Evolutionary conservation across 2,113 vertebrate species (phyloP), one percentile per base, ranked within the genome.

Genomic region (Onychorhynchus coronatus): DNA sequence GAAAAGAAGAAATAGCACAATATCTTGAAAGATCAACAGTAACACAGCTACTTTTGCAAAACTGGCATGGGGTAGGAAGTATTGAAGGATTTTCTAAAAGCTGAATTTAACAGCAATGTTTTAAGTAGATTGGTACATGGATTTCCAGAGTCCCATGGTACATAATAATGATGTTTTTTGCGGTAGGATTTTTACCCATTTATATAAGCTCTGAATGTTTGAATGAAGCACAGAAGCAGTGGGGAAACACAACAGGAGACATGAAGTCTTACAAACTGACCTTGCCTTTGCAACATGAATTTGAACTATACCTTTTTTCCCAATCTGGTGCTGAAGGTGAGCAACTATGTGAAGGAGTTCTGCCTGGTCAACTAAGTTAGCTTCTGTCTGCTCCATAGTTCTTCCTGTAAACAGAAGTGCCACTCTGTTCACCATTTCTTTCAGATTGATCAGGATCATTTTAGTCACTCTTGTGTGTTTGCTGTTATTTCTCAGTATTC

Each of bases 11-110:
- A 95, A 82, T 53, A 89, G 23, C 7, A 49, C 31, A 82, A 88
- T 88, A 82, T 68, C 58, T 82, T 62, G 77, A 68, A 92, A 85
- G 91, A 94, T 23, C 23, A 94, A 71, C 13, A 65, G 49, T 13
- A 91, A 61, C 23, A 31, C 44, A 82, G 28, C 41, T 79, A 63
- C 22, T 72, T 91, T 89, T 72, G 49, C 58, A 85, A 89, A 85
- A 68, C 21, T 82, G 62, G 14, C 31, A 61, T 73, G 41, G n/a
- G 39, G 67, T 89, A 33, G 58, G 62, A 93, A 76, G 66, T 61
- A 84, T 21, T 72, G 84, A 89, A 81, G 25, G 28, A 14, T 91
- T 92, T 91, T 88, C 66, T 93, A 82, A 95, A 93, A 91, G 49
- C 70, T 79, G 70, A 85, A 85, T 94, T 94, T 89, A 72, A 65